Evolutionary conservation across 2,113 vertebrate species (phyloP).

Genomic region (Cyphotilapia sp.): DNA sequence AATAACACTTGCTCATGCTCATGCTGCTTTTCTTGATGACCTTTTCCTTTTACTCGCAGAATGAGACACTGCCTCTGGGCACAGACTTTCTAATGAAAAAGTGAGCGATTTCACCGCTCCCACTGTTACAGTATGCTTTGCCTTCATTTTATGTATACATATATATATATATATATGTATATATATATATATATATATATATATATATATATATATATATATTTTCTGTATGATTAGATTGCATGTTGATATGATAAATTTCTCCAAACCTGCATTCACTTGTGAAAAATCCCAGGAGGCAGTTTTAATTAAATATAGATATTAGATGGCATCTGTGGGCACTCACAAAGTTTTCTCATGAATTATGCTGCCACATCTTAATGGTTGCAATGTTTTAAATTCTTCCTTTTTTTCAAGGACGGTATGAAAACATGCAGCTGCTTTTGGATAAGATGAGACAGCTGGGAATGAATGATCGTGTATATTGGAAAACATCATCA

Average conservation of each 20-base stretch:
- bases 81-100: slow-evolving; percentile 1
- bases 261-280: background rate
- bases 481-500: background rate
- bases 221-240: background rate
- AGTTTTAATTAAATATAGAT: slow-evolving; percentile 56
- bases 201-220: background rate
- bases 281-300: background rate
- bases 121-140: background rate
- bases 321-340: slow-evolving; percentile 32
- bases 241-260: background rate
- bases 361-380: slow-evolving; percentile 49
- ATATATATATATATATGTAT: rapidly evolving
- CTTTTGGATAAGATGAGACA: background rate
- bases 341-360: slow-evolving; percentile 27
- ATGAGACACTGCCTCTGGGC: background rate
- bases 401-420: background rate
- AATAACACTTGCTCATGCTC: background rate
- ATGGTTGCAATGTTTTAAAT: background rate
- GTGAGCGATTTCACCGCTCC: background rate
- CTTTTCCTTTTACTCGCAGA: background rate
- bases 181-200: background rate
- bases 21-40: slow-evolving; percentile 4
- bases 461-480: background rate
- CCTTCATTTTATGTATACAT: background rate
- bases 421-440: background rate